phyloP scores from a whole-genome alignment of 2,888 invertebrate genomes.

The Adela reaumurella region DNA sequence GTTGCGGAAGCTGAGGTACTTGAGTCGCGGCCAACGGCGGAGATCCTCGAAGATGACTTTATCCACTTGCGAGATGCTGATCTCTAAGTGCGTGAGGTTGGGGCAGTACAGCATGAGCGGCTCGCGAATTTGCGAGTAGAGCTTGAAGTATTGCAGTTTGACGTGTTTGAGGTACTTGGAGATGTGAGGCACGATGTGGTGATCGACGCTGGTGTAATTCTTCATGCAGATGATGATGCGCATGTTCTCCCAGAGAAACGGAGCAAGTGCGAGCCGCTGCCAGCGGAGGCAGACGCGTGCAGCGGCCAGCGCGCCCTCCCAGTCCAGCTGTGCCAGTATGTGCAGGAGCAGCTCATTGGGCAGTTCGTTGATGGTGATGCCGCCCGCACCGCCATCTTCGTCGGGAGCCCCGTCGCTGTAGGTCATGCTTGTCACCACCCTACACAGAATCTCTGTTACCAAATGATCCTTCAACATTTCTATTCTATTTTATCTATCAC shows the following conservation, averaged over 20 bases:
- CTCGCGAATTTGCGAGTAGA: slow-evolving; percentile 48
- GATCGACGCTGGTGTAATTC: slow-evolving; percentile 47
- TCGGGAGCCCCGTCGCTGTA: background rate
- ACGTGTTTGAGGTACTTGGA: slow-evolving; percentile 51
- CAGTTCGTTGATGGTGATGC: slow-evolving; percentile 44
- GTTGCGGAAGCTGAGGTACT: slow-evolving; percentile 50
- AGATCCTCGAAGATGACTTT: slow-evolving; percentile 52
- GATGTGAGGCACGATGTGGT: slow-evolving; percentile 51
- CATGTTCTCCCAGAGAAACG: slow-evolving; percentile 51
- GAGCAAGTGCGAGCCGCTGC: slow-evolving; percentile 47
- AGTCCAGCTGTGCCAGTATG: slow-evolving; percentile 52
- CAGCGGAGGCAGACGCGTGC: slow-evolving; percentile 48
- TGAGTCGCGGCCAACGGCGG: slow-evolving; percentile 45
- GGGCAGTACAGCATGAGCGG: slow-evolving; percentile 49
- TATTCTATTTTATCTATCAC: too few relatives aligned
- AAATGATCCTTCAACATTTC: too few relatives aligned
- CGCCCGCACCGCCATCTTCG: slow-evolving; percentile 17
- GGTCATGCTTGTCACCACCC: background rate
- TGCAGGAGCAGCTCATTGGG: slow-evolving; percentile 52
- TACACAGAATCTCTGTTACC: too few relatives aligned
- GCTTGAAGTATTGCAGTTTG: slow-evolving; percentile 52
- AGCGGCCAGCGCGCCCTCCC: slow-evolving; percentile 44
- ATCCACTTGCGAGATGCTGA: slow-evolving; percentile 53
- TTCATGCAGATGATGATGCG: slow-evolving; percentile 48
- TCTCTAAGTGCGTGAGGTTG: slow-evolving; percentile 51